Percentiles rank a stretch among this genome's conserved stretches.
Conservation (phyloP, 1,140 invertebrate species). For the Helicoverpa armigera region DNA sequence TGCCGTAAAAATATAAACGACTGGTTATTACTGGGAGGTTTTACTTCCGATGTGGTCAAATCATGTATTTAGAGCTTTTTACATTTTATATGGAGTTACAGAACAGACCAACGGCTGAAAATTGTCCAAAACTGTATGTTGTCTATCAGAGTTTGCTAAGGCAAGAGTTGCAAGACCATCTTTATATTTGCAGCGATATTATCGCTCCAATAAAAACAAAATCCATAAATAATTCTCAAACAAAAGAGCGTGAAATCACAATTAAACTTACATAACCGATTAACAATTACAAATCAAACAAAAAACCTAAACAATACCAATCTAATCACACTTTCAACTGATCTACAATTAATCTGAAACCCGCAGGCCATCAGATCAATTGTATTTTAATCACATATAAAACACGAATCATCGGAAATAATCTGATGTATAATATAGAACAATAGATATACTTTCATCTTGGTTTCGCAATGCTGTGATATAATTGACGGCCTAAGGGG, state of each 20-base stretch:
- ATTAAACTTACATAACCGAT: slow-evolving; percentile 26
- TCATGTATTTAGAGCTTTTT: too few relatives aligned
- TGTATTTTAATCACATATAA: slow-evolving; percentile 11
- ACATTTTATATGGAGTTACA: too few relatives aligned
- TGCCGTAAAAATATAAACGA: too few relatives aligned
- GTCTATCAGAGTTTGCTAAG: too few relatives aligned
- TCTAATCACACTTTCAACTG: slow-evolving; percentile 17
- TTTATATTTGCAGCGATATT: too few relatives aligned
- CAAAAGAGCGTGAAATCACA: slow-evolving; percentile 4
- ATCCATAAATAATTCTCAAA: not conserved
- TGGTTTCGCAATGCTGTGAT: slow-evolving; percentile 16
- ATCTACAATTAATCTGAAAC: slow-evolving; percentile 19
- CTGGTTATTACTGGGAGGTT: too few relatives aligned
- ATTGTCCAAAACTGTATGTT: too few relatives aligned
- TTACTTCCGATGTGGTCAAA: too few relatives aligned
- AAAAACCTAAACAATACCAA: slow-evolving; percentile 2
- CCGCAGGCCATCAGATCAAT: slow-evolving; percentile 15
- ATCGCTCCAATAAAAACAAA: not conserved
- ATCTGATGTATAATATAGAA: slow-evolving; percentile 1
- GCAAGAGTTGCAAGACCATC: too few relatives aligned
- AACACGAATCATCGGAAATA: slow-evolving; percentile 16
- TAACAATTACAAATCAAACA: not conserved
- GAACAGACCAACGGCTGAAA: too few relatives aligned
- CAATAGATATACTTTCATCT: slow-evolving; percentile 26
- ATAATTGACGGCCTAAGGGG: slow-evolving; percentile 14